phyloP scores from a whole-genome alignment of 1,140 invertebrate genomes.

The Maconellicoccus hirsutus region DNA sequence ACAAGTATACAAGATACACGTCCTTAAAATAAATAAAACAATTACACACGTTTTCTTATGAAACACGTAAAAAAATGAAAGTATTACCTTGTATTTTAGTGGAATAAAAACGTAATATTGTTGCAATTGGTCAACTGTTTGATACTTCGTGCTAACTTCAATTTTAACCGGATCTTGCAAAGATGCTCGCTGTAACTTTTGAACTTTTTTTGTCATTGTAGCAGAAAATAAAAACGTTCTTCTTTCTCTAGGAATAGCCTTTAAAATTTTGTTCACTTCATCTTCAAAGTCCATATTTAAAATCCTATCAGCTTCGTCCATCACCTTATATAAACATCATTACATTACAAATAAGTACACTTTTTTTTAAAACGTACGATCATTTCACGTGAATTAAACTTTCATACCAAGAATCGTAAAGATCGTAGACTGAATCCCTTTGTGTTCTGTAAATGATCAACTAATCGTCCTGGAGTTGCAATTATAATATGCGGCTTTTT shows the following conservation, averaged over 20 bases:
- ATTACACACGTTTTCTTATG: too few relatives aligned
- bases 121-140: slow-evolving; percentile 91
- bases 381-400: background rate
- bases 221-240: slow-evolving; percentile 87
- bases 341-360: slow-evolving; percentile 11
- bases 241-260: slow-evolving; percentile 76
- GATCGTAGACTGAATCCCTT: slow-evolving; percentile 84
- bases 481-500: slow-evolving; percentile 95
- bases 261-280: slow-evolving; percentile 91
- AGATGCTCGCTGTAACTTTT: slow-evolving; percentile 90
- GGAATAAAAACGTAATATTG: slow-evolving; percentile 96
- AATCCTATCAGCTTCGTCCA: slow-evolving; percentile 94
- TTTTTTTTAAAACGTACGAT: background rate
- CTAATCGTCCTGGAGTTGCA: slow-evolving; percentile 77
- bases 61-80: background rate
- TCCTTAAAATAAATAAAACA: slow-evolving; percentile 45
- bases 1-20: slow-evolving; percentile 88
- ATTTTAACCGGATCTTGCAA: slow-evolving; percentile 85
- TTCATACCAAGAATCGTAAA: slow-evolving; percentile 67
- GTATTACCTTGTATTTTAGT: slow-evolving; percentile 76
- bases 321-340: too few relatives aligned
- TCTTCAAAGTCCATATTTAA: slow-evolving; percentile 94
- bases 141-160: slow-evolving; percentile 92
- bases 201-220: slow-evolving; percentile 97
- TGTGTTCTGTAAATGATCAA: slow-evolving; percentile 86